These are phyloP conservation scores for Malthinus seriepunctatus DNA, from an alignment of 2,888 invertebrate species.

Conservation along the genomic window DNA sequence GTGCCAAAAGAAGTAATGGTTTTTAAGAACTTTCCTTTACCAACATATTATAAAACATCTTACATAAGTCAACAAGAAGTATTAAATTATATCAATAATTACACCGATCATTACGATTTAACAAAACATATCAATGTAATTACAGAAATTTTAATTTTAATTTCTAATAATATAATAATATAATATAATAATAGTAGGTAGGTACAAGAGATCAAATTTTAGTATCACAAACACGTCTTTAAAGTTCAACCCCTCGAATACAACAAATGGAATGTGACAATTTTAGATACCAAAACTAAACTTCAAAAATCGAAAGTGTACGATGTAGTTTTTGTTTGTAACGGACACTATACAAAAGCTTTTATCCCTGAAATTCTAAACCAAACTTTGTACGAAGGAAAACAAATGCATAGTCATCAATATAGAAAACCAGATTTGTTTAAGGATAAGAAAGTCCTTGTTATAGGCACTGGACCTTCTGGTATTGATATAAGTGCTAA, in stretches of 20 bases:
- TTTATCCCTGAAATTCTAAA: constrained; percentile 70
- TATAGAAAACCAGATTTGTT: constrained; percentile 75
- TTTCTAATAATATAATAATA: no score
- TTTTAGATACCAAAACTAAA: constrained; percentile 59
- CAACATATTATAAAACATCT: constrained; percentile 62
- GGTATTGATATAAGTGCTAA: constrained; percentile 75
- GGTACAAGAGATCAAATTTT: constrained; percentile 22
- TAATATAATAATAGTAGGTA: no score
- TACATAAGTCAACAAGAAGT: constrained; percentile 71
- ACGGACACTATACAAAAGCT: constrained; percentile 82
- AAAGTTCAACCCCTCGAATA: constrained; percentile 45
- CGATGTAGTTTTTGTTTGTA: constrained; percentile 79
- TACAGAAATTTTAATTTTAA: constrained; percentile 1
- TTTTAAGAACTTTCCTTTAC: constrained; percentile 71
- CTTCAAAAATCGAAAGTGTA: constrained; percentile 55
- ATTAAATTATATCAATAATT: constrained; percentile 68
- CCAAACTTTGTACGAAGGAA: constrained; percentile 63
- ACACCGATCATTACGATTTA: constrained; percentile 67
- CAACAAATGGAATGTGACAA: constrained; percentile 64
- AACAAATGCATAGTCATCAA: constrained; percentile 74
- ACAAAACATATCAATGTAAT: constrained; percentile 66
- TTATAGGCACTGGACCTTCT: constrained; percentile 85
- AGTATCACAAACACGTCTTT: constrained; percentile 44
- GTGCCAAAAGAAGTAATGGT: constrained; percentile 82
- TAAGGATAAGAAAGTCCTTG: constrained; percentile 67